These are phyloP conservation scores for Synanthedon vespiformis DNA, from an alignment of 2,888 invertebrate genomes.

Conservation along the genomic window DNA sequence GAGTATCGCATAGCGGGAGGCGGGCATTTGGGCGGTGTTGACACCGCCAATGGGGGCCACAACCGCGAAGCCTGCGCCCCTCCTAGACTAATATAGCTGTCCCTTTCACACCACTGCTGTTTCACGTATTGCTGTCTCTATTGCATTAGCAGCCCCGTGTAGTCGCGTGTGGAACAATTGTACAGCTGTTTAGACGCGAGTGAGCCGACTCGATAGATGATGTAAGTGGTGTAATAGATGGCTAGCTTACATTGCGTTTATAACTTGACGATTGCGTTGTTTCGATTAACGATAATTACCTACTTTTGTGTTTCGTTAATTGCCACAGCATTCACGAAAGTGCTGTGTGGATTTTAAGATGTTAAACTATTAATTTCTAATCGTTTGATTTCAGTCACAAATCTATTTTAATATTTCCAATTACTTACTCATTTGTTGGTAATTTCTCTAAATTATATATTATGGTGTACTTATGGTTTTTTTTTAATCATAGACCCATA, in stretches of 20 bases:
- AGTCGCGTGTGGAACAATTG: conserved; percentile 37
- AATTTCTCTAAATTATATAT: too few relatives aligned
- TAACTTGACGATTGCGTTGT: not conserved
- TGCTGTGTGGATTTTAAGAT: conserved; percentile 15
- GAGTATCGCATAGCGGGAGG: conserved; percentile 42
- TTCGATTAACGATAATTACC: too few relatives aligned
- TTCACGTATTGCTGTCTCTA: conserved; percentile 24
- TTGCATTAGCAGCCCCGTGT: conserved; percentile 33
- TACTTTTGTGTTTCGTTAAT: too few relatives aligned
- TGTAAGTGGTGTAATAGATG: conserved; percentile 28
- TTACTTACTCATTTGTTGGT: too few relatives aligned
- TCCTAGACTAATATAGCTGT: conserved; percentile 25
- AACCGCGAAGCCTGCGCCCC: conserved; percentile 52
- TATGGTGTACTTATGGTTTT: too few relatives aligned
- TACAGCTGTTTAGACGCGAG: conserved; percentile 58
- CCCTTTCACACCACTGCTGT: conserved; percentile 25
- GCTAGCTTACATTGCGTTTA: conserved; percentile 3
- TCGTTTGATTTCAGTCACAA: too few relatives aligned
- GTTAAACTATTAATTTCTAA: conserved; percentile 7
- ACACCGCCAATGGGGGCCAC: conserved; percentile 36
- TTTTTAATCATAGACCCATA: too few relatives aligned
- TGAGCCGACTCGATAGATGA: conserved; percentile 37
- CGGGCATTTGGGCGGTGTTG: conserved; percentile 39
- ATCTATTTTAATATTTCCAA: too few relatives aligned
- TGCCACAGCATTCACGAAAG: conserved; percentile 5